These are phyloP conservation scores for Athene cunicularia DNA, from an alignment of 2,113 vertebrate genomes.

Conservation along the genomic window DNA sequence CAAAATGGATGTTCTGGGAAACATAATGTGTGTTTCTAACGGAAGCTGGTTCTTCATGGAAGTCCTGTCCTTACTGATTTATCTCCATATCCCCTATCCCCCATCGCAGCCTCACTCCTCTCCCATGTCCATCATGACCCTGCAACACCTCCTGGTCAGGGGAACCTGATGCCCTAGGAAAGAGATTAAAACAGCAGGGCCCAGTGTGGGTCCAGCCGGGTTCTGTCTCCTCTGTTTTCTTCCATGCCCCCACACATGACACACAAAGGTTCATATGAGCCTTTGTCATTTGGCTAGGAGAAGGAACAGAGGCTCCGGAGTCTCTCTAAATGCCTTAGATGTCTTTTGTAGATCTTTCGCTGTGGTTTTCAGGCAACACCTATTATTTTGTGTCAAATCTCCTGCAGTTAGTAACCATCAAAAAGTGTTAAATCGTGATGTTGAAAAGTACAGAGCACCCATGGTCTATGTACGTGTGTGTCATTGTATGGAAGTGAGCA, in stretches of 20 bases:
- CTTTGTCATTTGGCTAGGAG: fast-evolving
- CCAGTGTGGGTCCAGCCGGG: no score
- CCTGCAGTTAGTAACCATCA: background rate
- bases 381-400: no score
- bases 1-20: background rate
- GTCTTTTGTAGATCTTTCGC: background rate
- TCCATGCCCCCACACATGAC: fast-evolving
- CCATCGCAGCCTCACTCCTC: background rate
- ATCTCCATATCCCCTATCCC: background rate
- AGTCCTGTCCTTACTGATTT: background rate
- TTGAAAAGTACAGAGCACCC: background rate
- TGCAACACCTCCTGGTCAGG: no score
- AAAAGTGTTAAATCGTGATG: background rate
- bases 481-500: fast-evolving
- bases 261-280: fast-evolving
- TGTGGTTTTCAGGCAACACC: background rate
- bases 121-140: background rate
- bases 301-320: fast-evolving
- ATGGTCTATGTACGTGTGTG: no score
- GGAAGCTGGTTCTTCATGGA: background rate
- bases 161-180: background rate
- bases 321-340: background rate
- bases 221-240: background rate
- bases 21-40: background rate
- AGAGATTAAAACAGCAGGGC: background rate